phyloP scores from a whole-genome alignment of 2,888 invertebrate species.

The Brachyopa scutellaris region DNA sequence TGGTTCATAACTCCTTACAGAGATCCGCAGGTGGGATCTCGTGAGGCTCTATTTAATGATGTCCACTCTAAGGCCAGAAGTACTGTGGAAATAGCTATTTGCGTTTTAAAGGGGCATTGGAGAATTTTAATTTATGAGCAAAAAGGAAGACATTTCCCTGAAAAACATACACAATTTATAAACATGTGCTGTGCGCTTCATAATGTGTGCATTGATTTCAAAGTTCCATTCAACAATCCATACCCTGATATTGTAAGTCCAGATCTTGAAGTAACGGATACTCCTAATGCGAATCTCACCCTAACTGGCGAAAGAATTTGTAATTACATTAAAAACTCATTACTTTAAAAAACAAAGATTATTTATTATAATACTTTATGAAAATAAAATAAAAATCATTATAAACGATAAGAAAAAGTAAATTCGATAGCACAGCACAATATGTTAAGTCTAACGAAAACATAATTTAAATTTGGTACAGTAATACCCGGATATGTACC shows the following conservation, averaged over 20 bases:
- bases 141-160: neutral
- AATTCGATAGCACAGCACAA: neutral
- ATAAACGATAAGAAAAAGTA: neutral
- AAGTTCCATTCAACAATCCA: neutral
- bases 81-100: too few species aligned
- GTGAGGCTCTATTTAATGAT: too few species aligned
- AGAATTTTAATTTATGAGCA: too few species aligned
- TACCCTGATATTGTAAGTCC: neutral
- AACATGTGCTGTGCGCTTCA: slow-evolving; percentile 12
- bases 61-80: too few species aligned
- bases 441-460: too few species aligned
- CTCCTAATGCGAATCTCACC: neutral
- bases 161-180: slow-evolving; percentile 6
- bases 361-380: neutral
- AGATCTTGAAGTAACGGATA: neutral
- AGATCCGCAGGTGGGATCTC: too few species aligned
- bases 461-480: too few species aligned
- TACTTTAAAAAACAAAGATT: neutral
- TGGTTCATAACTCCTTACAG: too few species aligned
- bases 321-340: slow-evolving; percentile 3
- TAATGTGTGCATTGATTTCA: slow-evolving; percentile 10
- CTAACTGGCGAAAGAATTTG: slow-evolving; percentile 4
- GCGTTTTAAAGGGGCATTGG: too few species aligned
- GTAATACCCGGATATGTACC: neutral
- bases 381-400: neutral